phyloP scores from a whole-genome alignment of 2,113 vertebrate genomes.

The Bettongia penicillata region DNA sequence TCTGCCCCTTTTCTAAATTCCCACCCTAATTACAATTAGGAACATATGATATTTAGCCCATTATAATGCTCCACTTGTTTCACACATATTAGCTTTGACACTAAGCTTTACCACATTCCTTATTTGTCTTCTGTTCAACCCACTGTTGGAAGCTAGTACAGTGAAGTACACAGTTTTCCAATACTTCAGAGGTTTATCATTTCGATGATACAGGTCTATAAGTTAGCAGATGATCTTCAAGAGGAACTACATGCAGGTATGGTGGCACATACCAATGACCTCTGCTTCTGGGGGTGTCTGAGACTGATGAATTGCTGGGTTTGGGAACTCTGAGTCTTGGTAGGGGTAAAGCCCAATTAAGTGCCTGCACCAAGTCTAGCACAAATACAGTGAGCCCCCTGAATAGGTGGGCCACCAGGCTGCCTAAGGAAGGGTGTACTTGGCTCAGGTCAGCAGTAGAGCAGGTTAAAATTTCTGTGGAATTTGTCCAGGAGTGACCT shows the following conservation, averaged over 20 bases:
- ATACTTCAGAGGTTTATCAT: neutral
- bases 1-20: neutral
- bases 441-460: neutral
- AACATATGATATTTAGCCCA: neutral
- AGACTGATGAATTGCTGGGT: neutral
- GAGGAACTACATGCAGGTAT: neutral
- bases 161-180: neutral
- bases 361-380: neutral
- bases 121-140: neutral
- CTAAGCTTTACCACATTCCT: neutral
- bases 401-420: too few relatives aligned
- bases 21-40: neutral
- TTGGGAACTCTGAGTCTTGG: neutral
- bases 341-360: neutral
- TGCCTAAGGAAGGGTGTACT: neutral
- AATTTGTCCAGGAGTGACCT: neutral
- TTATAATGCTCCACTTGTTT: neutral
- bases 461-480: neutral
- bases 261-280: neutral
- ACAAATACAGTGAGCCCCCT: neutral
- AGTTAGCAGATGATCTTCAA: neutral
- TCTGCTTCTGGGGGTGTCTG: neutral
- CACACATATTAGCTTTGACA: neutral
- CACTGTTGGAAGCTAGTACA: neutral
- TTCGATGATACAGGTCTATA: neutral